A percentile compares a stretch with the other conserved stretches of the same genome.
These are phyloP conservation scores for Orbicella faveolata DNA, from an alignment of 64 coral and sea anemone genomes.

Conservation along the genomic window DNA sequence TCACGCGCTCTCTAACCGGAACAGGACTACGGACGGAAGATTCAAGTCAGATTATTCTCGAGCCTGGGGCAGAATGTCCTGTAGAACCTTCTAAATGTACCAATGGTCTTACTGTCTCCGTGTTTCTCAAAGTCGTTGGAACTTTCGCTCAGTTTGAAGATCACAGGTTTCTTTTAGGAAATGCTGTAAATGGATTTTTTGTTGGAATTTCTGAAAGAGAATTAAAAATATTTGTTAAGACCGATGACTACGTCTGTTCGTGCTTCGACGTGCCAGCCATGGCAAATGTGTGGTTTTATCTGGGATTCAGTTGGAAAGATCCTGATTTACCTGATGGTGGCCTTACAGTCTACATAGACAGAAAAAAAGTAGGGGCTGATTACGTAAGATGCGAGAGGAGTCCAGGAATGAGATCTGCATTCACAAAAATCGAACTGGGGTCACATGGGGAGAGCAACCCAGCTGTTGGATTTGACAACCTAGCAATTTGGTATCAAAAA, in stretches of 20 bases:
- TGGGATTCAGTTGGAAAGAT: neutral
- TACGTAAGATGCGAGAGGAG: no score
- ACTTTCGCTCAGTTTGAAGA: neutral
- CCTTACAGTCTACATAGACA: neutral
- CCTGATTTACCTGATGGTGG: neutral
- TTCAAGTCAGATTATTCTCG: neutral
- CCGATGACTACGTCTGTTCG: neutral
- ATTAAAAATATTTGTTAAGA: neutral
- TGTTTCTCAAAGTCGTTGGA: neutral
- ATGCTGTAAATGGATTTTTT: neutral
- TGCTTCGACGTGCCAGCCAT: neutral
- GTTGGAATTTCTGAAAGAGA: neutral
- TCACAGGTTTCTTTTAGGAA: neutral
- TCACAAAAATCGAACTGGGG: neutral
- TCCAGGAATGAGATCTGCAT: neutral
- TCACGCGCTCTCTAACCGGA: neutral
- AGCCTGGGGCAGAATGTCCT: neutral
- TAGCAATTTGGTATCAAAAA: neutral
- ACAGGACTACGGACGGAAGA: neutral
- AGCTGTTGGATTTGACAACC: neutral
- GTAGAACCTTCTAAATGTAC: neutral
- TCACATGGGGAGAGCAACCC: neutral
- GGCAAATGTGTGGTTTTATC: neutral
- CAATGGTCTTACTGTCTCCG: neutral
- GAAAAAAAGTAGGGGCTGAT: no score